Conservation (phyloP, 2,888 invertebrate species). For the Hirudinaria manillensis region DNA sequence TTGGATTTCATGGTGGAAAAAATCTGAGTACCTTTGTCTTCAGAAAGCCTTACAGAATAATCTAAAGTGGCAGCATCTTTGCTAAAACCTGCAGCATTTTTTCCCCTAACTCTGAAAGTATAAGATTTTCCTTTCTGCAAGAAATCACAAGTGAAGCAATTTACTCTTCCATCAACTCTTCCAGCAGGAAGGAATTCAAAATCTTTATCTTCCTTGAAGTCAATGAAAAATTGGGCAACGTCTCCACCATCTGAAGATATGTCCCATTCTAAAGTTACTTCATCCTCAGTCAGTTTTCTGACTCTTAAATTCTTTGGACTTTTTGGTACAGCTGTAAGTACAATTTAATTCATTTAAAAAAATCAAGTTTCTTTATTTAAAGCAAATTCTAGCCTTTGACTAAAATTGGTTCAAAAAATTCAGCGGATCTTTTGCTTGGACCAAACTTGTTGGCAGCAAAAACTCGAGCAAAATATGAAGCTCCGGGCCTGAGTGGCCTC, state of each 20-base stretch:
- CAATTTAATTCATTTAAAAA: slow-evolving; percentile 17
- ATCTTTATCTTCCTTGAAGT: slow-evolving; percentile 31
- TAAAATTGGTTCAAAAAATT: slow-evolving; percentile 65
- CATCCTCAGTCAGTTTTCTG: slow-evolving; percentile 16
- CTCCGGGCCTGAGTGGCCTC: slow-evolving; percentile 31
- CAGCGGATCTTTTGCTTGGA: slow-evolving; percentile 58
- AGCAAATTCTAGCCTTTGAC: slow-evolving; percentile 18
- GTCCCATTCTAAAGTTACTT: slow-evolving; percentile 31
- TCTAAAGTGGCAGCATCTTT: slow-evolving; percentile 64
- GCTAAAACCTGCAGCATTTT: slow-evolving; percentile 70
- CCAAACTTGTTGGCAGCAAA: slow-evolving; percentile 80
- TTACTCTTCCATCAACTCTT: slow-evolving; percentile 32
- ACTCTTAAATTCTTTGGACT: slow-evolving; percentile 17
- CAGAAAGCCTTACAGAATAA: slow-evolving; percentile 60
- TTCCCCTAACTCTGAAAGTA: slow-evolving; percentile 76
- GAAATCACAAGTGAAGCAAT: slow-evolving; percentile 30
- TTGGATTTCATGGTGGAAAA: too few species aligned
- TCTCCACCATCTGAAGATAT: neutral
- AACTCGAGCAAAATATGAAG: slow-evolving; percentile 70
- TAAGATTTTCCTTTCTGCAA: slow-evolving; percentile 55
- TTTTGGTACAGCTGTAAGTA: slow-evolving; percentile 11
- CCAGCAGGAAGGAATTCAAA: slow-evolving; percentile 29
- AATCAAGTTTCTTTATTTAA: neutral
- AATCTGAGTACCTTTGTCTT: slow-evolving; percentile 14
- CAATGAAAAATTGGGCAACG: slow-evolving; percentile 32